Evolutionary conservation across 2,797 vertebrate species (phyloP).

Genomic region (Trichosurus vulpecula): DNA sequence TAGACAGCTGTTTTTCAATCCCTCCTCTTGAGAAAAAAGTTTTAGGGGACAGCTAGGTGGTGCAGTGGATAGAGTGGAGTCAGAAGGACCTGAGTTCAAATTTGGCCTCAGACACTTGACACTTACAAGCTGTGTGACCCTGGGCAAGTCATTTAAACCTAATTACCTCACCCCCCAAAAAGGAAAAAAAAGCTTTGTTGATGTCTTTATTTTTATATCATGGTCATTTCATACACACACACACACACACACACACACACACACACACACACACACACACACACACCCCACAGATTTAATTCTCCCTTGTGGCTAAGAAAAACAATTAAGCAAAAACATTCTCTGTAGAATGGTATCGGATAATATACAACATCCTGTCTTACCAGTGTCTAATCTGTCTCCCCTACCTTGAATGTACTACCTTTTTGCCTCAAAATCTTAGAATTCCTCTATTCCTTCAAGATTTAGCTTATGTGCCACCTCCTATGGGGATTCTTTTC

Average conservation of each 20-base stretch:
- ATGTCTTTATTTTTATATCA: neutral
- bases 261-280: neutral
- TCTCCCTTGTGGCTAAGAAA: neutral
- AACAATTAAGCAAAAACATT: neutral
- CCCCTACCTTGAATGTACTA: neutral
- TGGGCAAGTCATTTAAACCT: too few relatives aligned
- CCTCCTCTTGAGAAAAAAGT: neutral
- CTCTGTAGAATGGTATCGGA: neutral
- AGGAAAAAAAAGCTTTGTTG: neutral
- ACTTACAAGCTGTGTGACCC: too few relatives aligned
- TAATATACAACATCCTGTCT: neutral
- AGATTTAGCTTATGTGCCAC: neutral
- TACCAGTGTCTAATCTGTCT: neutral
- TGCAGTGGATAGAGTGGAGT: too few relatives aligned
- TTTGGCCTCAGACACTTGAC: too few relatives aligned
- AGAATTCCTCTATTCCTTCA: neutral
- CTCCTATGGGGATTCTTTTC: neutral
- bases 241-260: neutral
- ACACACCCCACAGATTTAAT: neutral
- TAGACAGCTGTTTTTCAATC: neutral
- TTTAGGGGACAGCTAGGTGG: too few relatives aligned
- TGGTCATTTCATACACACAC: neutral
- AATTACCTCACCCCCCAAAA: too few relatives aligned
- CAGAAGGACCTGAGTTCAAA: too few relatives aligned
- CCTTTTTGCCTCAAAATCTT: neutral